A percentile compares a stretch with the other conserved stretches of the same genome.
These are phyloP conservation scores for Drosophila silvestris DNA, from an alignment of 2,888 invertebrate genomes.

Conservation along the genomic window DNA sequence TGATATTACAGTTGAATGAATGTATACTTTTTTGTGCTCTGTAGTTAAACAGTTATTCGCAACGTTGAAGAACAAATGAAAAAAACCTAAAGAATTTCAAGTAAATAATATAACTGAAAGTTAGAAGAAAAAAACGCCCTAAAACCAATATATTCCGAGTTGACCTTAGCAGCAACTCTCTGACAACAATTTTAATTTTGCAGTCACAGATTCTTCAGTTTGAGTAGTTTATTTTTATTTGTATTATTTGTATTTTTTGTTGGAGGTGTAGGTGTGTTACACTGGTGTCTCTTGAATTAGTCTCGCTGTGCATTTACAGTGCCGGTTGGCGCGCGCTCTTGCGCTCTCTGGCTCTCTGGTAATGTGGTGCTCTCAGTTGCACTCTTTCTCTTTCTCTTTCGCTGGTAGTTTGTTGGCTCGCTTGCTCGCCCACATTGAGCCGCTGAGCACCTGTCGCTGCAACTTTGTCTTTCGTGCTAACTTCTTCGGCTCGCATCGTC, in stretches of 20 bases:
- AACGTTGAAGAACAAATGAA: conserved; percentile 2
- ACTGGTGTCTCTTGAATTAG: conserved; percentile 57
- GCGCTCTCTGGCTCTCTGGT: conserved; percentile 4
- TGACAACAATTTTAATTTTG: background rate
- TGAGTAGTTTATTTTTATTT: background rate
- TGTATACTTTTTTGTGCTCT: background rate
- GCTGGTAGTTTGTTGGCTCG: conserved; percentile 9
- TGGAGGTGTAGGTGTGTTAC: conserved; percentile 25
- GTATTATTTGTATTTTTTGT: background rate
- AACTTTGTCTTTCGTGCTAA: conserved; percentile 46
- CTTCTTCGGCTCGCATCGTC: conserved; percentile 62
- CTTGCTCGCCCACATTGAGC: conserved; percentile 38
- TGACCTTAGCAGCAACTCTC: background rate
- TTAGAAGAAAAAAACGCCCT: background rate
- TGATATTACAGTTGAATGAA: background rate
- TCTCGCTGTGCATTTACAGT: conserved; percentile 17
- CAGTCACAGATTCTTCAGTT: background rate
- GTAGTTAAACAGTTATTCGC: background rate
- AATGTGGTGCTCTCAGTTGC: background rate
- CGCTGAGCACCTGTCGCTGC: conserved; percentile 72
- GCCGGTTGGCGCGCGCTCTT: conserved; percentile 40
- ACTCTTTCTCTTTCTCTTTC: background rate
- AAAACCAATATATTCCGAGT: background rate
- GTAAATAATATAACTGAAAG: background rate
- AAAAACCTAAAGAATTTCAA: background rate